phyloP scores from a whole-genome alignment of 2,888 invertebrate species.

The Epirrhoe alternata region DNA sequence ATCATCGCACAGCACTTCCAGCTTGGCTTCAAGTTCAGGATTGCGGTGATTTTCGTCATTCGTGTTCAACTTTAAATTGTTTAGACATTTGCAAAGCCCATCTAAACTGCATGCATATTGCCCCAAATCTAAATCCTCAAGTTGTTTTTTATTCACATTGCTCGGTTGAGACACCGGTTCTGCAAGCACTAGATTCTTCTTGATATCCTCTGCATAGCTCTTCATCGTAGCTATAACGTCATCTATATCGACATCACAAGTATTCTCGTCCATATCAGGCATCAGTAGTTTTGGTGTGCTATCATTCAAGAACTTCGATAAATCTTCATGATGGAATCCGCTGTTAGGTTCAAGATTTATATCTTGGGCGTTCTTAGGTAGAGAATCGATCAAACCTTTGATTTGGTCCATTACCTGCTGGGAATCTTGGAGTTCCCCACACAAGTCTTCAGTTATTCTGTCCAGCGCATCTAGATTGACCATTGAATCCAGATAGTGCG shows the following conservation, averaged over 20 bases:
- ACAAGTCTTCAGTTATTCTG: constrained; percentile 67
- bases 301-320: constrained; percentile 64
- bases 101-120: constrained; percentile 68
- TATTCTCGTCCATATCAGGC: constrained; percentile 65
- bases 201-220: constrained; percentile 66
- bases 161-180: constrained; percentile 43
- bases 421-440: constrained; percentile 69
- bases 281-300: constrained; percentile 64
- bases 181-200: constrained; percentile 53
- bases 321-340: constrained; percentile 57
- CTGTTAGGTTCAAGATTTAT: constrained; percentile 39
- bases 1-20: constrained; percentile 66
- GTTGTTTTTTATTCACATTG: constrained; percentile 33
- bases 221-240: constrained; percentile 66
- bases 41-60: constrained; percentile 56
- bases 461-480: constrained; percentile 68
- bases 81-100: constrained; percentile 67
- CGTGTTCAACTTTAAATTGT: constrained; percentile 62
- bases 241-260: constrained; percentile 62
- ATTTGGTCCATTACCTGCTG: constrained; percentile 70
- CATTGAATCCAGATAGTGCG: constrained; percentile 64
- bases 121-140: constrained; percentile 60
- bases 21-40: constrained; percentile 65
- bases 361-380: constrained; percentile 47
- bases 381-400: constrained; percentile 61